Percentiles rank a stretch among this genome's conserved stretches.
Conservation (phyloP, 1,140 invertebrate genomes). For the Pemphigus obesinymphae region DNA sequence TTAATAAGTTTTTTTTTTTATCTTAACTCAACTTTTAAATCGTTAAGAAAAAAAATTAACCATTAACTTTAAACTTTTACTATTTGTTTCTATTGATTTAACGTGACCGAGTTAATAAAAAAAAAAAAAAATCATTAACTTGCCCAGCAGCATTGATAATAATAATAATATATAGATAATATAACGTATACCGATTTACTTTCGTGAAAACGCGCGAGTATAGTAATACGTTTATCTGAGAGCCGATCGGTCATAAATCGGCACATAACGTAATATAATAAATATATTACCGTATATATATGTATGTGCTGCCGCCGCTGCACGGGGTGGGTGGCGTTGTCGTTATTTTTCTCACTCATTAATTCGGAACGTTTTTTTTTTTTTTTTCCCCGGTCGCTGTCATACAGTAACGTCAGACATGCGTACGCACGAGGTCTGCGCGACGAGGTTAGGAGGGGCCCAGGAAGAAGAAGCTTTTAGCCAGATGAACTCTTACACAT, state of each 20-base stretch:
- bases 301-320: neutral
- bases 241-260: slow-evolving; percentile 9
- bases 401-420: slow-evolving; percentile 23
- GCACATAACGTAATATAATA: neutral
- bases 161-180: no score
- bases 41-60: no score
- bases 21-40: no score
- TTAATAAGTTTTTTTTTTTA: no score
- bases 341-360: slow-evolving; percentile 32
- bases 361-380: slow-evolving; percentile 15
- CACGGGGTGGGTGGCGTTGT: neutral
- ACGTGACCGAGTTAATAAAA: no score
- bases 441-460: neutral
- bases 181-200: neutral
- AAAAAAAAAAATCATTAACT: no score
- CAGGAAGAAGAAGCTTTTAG: slow-evolving; percentile 40
- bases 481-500: slow-evolving; percentile 29
- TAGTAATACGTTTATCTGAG: neutral
- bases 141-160: no score
- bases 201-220: neutral
- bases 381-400: neutral
- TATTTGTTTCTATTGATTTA: no score
- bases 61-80: no score
- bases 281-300: neutral
- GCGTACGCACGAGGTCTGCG: neutral